These are phyloP conservation scores for Eucera pruinosa DNA, from an alignment of 2,888 invertebrate genomes.

Conservation along the genomic window DNA sequence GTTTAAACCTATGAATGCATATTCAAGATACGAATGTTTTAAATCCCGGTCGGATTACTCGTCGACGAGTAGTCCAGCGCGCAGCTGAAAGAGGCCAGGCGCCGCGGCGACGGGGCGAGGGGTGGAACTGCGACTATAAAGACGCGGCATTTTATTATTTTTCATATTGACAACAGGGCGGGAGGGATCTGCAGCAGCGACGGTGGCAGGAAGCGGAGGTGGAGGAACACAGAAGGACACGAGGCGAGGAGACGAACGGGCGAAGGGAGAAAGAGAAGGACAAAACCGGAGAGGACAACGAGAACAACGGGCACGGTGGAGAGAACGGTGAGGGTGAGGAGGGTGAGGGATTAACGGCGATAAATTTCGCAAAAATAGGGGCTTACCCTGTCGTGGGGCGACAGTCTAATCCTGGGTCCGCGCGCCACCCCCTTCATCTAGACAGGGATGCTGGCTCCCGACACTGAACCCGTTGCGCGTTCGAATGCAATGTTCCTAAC, in stretches of 20 bases:
- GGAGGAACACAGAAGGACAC: neutral
- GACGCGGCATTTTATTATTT: constrained; percentile 57
- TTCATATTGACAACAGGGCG: constrained; percentile 52
- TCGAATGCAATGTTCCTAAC: constrained; percentile 44
- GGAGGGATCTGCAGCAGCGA: constrained; percentile 15
- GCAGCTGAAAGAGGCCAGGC: constrained; percentile 27
- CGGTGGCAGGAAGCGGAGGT: constrained; percentile 28
- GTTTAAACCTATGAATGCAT: constrained; percentile 79
- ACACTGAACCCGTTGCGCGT: constrained; percentile 64
- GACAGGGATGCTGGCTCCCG: constrained; percentile 63
- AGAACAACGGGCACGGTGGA: constrained; percentile 62
- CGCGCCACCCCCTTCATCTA: constrained; percentile 69
- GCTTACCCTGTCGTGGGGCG: constrained; percentile 84
- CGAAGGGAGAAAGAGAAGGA: constrained; percentile 53
- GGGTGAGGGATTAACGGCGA: constrained; percentile 84
- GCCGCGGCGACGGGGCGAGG: neutral
- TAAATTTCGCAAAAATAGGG: constrained; percentile 85
- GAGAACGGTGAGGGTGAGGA: constrained; percentile 62
- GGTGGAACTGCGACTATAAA: constrained; percentile 29
- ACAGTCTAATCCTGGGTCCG: constrained; percentile 83
- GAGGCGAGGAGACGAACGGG: constrained; percentile 46
- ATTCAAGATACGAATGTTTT: constrained; percentile 82
- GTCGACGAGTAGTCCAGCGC: constrained; percentile 57
- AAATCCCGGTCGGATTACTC: constrained; percentile 81
- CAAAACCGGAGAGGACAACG: constrained; percentile 67